These are phyloP conservation scores for Romanomermis culicivorax DNA, from an alignment of 2,888 invertebrate species.

Conservation along the genomic window DNA sequence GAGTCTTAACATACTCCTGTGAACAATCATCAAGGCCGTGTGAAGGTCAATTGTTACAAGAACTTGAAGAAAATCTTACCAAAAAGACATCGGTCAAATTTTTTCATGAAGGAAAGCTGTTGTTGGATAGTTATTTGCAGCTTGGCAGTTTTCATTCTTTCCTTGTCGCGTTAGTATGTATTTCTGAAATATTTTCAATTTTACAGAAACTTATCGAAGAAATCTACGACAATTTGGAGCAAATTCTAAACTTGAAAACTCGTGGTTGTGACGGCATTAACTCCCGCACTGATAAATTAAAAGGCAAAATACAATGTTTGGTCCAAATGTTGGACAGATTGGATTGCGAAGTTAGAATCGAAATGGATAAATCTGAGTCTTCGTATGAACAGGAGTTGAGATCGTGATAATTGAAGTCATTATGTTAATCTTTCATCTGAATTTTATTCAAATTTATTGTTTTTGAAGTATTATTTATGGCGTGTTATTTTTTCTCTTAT, in stretches of 20 bases:
- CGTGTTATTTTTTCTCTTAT: too few relatives aligned
- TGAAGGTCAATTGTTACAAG: too few relatives aligned
- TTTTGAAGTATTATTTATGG: too few relatives aligned
- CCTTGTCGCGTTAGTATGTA: background rate
- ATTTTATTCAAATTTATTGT: too few relatives aligned
- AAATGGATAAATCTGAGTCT: background rate
- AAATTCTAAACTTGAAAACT: slow-evolving; percentile 2
- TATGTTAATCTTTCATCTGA: background rate
- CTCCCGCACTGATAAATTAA: background rate
- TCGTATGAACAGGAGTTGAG: background rate
- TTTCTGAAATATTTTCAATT: background rate
- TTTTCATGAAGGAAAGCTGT: too few relatives aligned
- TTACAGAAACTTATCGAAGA: too few relatives aligned
- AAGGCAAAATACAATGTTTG: background rate
- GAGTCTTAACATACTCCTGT: too few relatives aligned
- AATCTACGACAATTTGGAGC: slow-evolving; percentile 6
- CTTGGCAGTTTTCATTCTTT: too few relatives aligned
- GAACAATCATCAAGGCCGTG: too few relatives aligned
- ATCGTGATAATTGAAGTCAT: background rate
- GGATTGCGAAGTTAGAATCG: background rate
- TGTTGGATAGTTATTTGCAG: too few relatives aligned
- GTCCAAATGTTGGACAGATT: background rate
- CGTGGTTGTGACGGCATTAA: slow-evolving; percentile 6
- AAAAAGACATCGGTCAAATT: too few relatives aligned
- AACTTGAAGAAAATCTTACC: too few relatives aligned